phyloP scores from a whole-genome alignment of 2,113 vertebrate genomes.

The Thamnaconus septentrionalis region DNA sequence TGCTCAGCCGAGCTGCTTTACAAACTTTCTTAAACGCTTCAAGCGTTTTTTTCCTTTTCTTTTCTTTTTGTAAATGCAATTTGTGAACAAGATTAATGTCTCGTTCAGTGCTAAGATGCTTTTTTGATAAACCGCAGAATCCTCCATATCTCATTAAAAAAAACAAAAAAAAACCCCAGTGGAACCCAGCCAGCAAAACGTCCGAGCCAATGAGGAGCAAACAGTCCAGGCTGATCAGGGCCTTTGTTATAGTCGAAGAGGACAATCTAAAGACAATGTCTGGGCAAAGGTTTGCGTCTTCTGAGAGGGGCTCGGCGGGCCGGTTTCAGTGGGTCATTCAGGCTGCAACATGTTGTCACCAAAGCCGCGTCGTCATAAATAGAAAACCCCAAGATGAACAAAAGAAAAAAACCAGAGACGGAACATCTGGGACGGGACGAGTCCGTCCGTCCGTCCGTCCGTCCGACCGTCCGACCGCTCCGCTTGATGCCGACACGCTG shows the following conservation, averaged over 20 bases:
- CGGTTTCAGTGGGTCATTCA: too few species aligned
- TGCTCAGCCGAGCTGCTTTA: too few species aligned
- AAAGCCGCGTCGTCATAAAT: too few species aligned
- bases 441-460: too few species aligned
- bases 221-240: conserved; percentile 71
- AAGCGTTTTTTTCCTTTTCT: background rate
- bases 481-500: too few species aligned
- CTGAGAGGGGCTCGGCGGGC: background rate
- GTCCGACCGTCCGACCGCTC: too few species aligned
- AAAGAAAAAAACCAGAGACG: too few species aligned
- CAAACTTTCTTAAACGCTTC: too few species aligned
- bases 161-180: background rate
- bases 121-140: conserved; percentile 21
- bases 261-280: conserved; percentile 79
- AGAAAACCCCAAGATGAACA: too few species aligned
- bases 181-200: conserved; percentile 1
- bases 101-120: conserved; percentile 15
- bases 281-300: conserved; percentile 33
- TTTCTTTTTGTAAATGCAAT: conserved; percentile 17
- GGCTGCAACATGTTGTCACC: too few species aligned
- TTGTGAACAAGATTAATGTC: too few species aligned
- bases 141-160: conserved; percentile 4
- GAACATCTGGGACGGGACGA: too few species aligned
- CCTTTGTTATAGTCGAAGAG: conserved; percentile 78
- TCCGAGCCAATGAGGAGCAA: conserved; percentile 38